Conservation (phyloP, 1,140 invertebrate species). For the Notospermus geniculatus region DNA sequence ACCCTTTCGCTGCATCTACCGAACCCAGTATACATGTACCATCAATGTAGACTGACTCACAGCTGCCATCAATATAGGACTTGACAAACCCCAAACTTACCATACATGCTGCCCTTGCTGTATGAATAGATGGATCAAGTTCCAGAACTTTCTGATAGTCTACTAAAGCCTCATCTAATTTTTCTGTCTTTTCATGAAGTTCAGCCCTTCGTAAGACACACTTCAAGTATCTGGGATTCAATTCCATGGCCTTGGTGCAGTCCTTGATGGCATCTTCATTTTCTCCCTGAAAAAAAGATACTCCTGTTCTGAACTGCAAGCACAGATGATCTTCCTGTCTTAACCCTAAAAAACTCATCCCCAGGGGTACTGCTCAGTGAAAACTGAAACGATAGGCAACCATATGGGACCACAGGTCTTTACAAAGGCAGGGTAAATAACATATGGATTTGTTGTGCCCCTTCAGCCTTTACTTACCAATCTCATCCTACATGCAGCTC, state of each 20-base stretch:
- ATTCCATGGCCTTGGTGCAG: conserved; percentile 71
- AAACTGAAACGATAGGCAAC: neutral
- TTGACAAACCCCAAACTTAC: conserved; percentile 35
- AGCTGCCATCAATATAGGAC: neutral
- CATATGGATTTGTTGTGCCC: no score
- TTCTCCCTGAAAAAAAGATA: conserved; percentile 62
- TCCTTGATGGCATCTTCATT: conserved; percentile 71
- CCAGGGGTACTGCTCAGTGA: neutral
- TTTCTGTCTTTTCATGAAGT: conserved; percentile 79
- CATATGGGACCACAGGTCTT: no score
- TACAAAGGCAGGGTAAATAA: neutral
- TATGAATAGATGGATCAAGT: conserved; percentile 71
- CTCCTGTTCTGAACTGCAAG: no score
- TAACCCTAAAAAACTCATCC: neutral
- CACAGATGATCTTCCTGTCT: no score
- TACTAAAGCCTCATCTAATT: conserved; percentile 82
- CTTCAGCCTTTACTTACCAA: conserved; percentile 61
- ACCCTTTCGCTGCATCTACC: no score
- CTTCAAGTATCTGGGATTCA: conserved; percentile 81
- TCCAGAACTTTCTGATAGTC: conserved; percentile 86
- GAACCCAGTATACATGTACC: no score
- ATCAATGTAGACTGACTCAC: no score
- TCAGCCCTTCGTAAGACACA: conserved; percentile 76
- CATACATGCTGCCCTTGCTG: conserved; percentile 66
- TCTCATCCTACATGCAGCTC: conserved; percentile 81